These are phyloP conservation scores for Lycocorax pyrrhopterus DNA, from an alignment of 2,113 vertebrate genomes.

Conservation along the genomic window DNA sequence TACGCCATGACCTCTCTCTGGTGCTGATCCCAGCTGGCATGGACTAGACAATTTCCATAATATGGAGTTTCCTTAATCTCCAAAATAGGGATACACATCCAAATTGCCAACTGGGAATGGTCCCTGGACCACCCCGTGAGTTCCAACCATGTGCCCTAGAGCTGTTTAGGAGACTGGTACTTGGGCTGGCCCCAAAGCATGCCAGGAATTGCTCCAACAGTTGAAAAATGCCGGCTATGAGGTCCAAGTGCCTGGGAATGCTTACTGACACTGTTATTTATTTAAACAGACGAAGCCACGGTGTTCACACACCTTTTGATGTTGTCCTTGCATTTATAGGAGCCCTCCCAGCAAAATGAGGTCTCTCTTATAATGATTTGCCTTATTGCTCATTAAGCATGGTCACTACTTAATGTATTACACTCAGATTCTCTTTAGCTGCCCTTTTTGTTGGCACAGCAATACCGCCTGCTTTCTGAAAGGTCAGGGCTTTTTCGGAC, in stretches of 20 bases:
- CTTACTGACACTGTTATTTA: background rate
- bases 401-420: constrained; percentile 26
- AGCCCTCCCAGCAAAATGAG: background rate
- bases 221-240: background rate
- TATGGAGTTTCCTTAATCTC: background rate
- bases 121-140: background rate
- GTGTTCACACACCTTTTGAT: background rate
- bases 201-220: background rate
- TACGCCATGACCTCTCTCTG: background rate
- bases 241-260: background rate
- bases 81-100: background rate
- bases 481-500: constrained; percentile 50
- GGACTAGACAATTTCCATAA: background rate
- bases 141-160: background rate
- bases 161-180: background rate
- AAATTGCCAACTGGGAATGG: background rate
- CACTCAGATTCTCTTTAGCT: background rate
- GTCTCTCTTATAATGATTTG: background rate
- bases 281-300: background rate
- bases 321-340: background rate
- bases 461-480: constrained; percentile 18
- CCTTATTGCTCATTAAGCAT: background rate
- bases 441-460: constrained; percentile 40
- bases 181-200: background rate
- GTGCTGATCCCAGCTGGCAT: background rate